Evolutionary conservation across 2,888 invertebrate species (phyloP).

Genomic region (Lasioglossum villosulum): DNA sequence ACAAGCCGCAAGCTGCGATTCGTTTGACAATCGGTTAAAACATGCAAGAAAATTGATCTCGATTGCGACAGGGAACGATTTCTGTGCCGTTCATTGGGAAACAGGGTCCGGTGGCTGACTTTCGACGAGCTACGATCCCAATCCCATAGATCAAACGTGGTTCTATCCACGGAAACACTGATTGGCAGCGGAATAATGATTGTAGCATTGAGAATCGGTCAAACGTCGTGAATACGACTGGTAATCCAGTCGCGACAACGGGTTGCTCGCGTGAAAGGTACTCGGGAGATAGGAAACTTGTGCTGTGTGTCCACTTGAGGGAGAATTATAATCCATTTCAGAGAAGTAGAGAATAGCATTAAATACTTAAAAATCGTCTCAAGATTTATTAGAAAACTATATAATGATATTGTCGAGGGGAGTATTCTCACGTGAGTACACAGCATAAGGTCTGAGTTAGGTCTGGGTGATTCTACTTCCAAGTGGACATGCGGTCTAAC

Average conservation of each 20-base stretch:
- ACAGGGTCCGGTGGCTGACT: background rate
- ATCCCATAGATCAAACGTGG: background rate
- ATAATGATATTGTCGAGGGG: background rate
- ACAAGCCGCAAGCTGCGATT: background rate
- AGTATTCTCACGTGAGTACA: background rate
- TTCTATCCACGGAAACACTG: background rate
- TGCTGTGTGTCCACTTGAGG: background rate
- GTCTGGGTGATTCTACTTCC: background rate
- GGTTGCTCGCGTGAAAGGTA: background rate
- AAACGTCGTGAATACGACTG: background rate
- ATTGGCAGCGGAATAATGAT: background rate
- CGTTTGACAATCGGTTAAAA: background rate
- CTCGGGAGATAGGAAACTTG: background rate
- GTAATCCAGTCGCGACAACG: background rate
- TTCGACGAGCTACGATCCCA: background rate
- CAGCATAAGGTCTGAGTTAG: background rate
- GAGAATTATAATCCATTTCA: background rate
- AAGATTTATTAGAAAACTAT: background rate
- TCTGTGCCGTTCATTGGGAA: background rate
- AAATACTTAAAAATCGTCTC: background rate
- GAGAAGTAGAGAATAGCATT: background rate
- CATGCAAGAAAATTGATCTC: background rate
- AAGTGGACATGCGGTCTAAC: background rate
- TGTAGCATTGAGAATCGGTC: constrained; percentile 5
- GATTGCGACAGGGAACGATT: background rate